These are phyloP conservation scores for Heliconius aoede DNA, from an alignment of 2,888 invertebrate species.

Conservation along the genomic window DNA sequence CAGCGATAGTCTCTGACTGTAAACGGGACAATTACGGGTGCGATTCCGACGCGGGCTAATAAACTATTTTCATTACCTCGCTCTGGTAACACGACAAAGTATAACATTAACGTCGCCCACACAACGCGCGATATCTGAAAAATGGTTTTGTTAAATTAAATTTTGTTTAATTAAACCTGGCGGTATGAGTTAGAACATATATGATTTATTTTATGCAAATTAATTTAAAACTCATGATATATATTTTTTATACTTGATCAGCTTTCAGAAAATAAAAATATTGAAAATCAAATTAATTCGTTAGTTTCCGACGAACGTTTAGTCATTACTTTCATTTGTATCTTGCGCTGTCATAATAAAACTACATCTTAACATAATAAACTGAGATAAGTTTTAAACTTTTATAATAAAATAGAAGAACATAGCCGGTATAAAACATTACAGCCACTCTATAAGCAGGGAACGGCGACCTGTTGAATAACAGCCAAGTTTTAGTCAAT, in stretches of 20 bases:
- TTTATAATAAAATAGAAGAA: background rate
- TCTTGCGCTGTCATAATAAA: background rate
- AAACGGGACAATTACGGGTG: no score
- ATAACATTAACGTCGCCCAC: no score
- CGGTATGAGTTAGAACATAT: no score
- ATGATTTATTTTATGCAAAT: background rate
- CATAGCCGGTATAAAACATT: slow-evolving; percentile 3
- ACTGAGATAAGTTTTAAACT: background rate
- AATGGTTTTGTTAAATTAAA: no score
- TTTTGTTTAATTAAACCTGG: no score
- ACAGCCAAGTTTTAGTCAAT: slow-evolving; percentile 44
- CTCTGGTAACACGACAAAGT: no score
- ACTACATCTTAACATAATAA: background rate
- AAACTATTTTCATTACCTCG: no score
- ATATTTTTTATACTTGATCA: background rate
- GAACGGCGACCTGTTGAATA: slow-evolving; percentile 46
- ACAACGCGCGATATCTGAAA: no score
- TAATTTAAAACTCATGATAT: background rate
- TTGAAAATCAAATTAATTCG: background rate
- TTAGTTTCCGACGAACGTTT: background rate
- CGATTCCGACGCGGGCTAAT: no score
- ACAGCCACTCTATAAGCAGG: slow-evolving; percentile 34
- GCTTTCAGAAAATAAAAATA: background rate
- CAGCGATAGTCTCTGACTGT: no score
- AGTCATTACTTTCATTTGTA: background rate